Conservation (phyloP, 2,113 vertebrate species). For the Dermatemys mawii region DNA sequence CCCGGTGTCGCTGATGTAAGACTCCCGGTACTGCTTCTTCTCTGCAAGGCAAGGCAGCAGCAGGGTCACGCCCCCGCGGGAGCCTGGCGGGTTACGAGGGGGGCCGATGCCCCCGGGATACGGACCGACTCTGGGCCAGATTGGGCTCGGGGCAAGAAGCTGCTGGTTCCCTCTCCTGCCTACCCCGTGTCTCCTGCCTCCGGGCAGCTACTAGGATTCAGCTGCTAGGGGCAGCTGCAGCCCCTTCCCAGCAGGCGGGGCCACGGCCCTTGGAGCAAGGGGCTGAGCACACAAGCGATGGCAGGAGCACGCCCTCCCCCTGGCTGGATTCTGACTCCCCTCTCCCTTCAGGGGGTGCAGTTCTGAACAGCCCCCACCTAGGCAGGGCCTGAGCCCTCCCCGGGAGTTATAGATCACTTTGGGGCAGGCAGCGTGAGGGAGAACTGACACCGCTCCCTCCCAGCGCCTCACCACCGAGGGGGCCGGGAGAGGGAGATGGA, state of each 20-base stretch:
- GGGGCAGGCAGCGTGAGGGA: too few relatives aligned
- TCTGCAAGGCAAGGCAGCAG: conserved; percentile 72
- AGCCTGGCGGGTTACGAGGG: too few relatives aligned
- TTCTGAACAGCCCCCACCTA: too few relatives aligned
- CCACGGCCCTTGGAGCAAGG: too few relatives aligned
- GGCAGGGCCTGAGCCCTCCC: background rate
- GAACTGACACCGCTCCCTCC: too few relatives aligned
- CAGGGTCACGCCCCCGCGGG: rapidly evolving
- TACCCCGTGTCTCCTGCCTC: background rate
- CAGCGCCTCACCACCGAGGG: too few relatives aligned
- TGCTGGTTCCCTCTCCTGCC: background rate
- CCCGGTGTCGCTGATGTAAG: conserved; percentile 97
- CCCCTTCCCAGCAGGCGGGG: background rate
- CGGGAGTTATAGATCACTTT: background rate
- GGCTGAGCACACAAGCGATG: too few relatives aligned
- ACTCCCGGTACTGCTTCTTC: conserved; percentile 98
- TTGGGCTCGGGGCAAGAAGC: background rate
- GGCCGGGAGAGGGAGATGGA: rapidly evolving
- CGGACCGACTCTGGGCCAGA: background rate
- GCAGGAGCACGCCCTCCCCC: too few relatives aligned
- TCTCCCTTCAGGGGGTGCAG: too few relatives aligned
- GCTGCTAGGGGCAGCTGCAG: too few relatives aligned
- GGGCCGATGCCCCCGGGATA: background rate
- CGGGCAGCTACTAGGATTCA: background rate
- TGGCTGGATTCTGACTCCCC: background rate